Base-by-base conservation (phyloP, 1,140 invertebrate species). In the Drosophila suzukii region DNA sequence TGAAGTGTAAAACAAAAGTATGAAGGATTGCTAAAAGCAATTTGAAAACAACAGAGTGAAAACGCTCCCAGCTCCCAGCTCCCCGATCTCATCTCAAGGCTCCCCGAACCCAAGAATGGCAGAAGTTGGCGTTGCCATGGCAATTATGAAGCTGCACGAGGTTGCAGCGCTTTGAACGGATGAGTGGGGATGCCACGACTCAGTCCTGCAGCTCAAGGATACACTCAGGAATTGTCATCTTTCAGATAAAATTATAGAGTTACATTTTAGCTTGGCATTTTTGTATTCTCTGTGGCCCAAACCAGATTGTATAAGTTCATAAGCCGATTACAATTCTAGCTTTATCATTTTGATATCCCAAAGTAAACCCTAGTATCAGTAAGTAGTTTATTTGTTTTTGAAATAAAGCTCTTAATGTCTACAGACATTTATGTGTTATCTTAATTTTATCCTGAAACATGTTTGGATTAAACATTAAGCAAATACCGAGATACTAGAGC, bases 11-110 rank as follows among this genome's bases (percentile, higher is more conserved):
- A 36, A 58, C 20, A 49, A 67, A 80, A 80, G 41, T 76, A 84
- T 84, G 72, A 78, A 61, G 74, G 75, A 81, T 85, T 81, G 79
- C 81, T 74, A 81, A 84, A 84, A 84, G 81, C 74, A 84, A 84
- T 84, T 84, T 85, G 73, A 85, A 50, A 85, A 84, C 81, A 84
- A 84, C 66, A 70, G 61, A 78, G 83, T 82, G 79, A 66, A 77
- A 84, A 66, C 66, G 65, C 46, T 67, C 62, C 53, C 39, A 72
- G 65, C 46, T 67, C 62, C 53, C 39, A 72, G 58, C 34, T 68
- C 34, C 71, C 50, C 67, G 47, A 15, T 47, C 43, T 30, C 39
- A 56, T 27, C 55, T 74, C 13, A 15, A 10, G 15, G 36, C 75
- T 41, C 6, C n/a, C 20, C 24, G 17, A 24, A 17, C 30, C 39